Conservation (phyloP, 2,888 invertebrate species). For the Odontocolon sp. region DNA sequence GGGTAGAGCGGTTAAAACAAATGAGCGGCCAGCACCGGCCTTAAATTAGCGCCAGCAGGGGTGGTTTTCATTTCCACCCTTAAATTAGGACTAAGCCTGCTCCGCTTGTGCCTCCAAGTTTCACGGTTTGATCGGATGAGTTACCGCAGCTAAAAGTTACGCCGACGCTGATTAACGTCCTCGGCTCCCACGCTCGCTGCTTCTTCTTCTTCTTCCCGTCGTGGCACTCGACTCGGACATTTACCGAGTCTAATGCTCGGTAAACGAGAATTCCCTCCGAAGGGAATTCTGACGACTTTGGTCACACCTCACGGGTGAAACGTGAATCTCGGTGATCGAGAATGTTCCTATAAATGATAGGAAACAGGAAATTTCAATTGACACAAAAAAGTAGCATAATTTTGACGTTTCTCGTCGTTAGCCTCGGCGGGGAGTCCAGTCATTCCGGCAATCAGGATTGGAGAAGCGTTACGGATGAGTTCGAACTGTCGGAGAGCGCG, state of each 20-base stretch:
- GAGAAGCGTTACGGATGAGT: constrained; percentile 57
- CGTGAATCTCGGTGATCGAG: neutral
- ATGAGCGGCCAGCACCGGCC: constrained; percentile 79
- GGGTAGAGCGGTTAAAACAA: constrained; percentile 78
- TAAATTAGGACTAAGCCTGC: constrained; percentile 80
- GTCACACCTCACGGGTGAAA: no score
- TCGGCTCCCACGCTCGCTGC: constrained; percentile 36
- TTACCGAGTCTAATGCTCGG: constrained; percentile 19
- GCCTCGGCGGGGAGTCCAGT: neutral
- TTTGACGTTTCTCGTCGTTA: constrained; percentile 37
- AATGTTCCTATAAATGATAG: constrained; percentile 9
- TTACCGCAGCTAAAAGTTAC: constrained; percentile 75
- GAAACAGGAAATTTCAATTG: constrained; percentile 44
- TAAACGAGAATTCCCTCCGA: constrained; percentile 35
- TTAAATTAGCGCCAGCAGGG: constrained; percentile 79
- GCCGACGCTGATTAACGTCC: constrained; percentile 70
- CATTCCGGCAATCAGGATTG: constrained; percentile 59
- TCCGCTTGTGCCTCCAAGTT: constrained; percentile 71
- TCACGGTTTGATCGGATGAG: constrained; percentile 78
- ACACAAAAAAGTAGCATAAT: constrained; percentile 48
- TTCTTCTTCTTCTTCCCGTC: constrained; percentile 36
- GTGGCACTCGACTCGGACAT: neutral
- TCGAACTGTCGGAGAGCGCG: constrained; percentile 65
- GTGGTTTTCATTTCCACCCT: constrained; percentile 81
- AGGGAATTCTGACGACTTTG: constrained; percentile 9